Base-by-base conservation (phyloP, 2,797 vertebrate genomes). In the Tenualosa ilisha region DNA sequence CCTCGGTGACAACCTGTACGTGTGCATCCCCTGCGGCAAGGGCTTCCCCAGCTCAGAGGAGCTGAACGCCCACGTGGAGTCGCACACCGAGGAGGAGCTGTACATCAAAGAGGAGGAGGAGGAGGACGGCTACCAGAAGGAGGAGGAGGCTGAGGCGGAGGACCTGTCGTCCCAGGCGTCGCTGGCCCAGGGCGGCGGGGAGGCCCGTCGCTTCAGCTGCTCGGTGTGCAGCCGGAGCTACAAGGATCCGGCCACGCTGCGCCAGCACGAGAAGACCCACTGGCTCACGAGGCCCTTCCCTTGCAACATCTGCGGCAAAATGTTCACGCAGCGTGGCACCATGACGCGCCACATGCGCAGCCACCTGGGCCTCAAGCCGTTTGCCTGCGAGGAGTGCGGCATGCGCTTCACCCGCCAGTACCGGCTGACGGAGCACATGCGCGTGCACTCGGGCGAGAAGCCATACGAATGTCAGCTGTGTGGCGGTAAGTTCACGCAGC, bases 391-490 rank as follows among this genome's bases (percentile, higher is more conserved):
- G 81, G 98, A 99, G 95, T 99, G 98, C 50, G 98, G 98, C 93
- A 99, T 99, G 98, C 98, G 98, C 92, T 99, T 99, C 93, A 99
- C 98, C 13, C 97, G 98, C 90, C 98, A 99, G 95, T 99, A 99
- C 95, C 97, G 98, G 90, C 97, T 99, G 93, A 99, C 98, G 0
- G 98, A 99, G 97, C 98, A 99, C 96, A 99, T 99, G 98, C 98
- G 98, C 22, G 98, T 99, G 91, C 98, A 99, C 95, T 99, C 98
- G 81, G 98, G 98, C 88, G 98, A 99, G 95, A 99, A 99, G 95
- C 98, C 98, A 92, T 99, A 99, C 49, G 98, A 98, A 96, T 99
- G 98, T 96, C 98, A 99, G 95, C 96, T 99, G 84, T 99, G 98
- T 26, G 98, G 98, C 83, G 97, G 98, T 89, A 99, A 99, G 94